Conservation (phyloP, 2,113 vertebrate species). For the Cnemophilus loriae region DNA sequence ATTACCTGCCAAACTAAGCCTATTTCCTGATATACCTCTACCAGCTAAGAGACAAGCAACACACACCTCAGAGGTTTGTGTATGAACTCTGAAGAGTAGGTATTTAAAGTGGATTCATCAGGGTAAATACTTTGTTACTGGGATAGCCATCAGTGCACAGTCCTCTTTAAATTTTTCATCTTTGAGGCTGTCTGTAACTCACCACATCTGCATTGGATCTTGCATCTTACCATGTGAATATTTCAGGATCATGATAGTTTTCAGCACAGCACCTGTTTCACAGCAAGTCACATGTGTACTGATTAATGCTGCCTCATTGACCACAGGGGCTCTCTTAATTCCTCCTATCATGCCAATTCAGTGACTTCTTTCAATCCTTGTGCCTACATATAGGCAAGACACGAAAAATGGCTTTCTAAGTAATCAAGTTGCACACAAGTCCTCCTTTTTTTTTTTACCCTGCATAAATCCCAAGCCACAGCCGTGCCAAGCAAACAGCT, state of each 20-base stretch:
- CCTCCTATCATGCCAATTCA: background rate
- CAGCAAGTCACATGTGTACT: background rate
- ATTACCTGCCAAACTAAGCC: conserved; percentile 22
- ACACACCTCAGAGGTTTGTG: background rate
- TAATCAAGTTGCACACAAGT: background rate
- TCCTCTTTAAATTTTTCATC: background rate
- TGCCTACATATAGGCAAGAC: background rate
- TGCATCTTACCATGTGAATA: background rate
- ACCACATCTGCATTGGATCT: background rate
- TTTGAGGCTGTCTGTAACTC: background rate
- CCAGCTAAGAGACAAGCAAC: background rate
- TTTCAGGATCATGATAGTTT: background rate
- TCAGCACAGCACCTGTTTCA: background rate
- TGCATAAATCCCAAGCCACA: background rate
- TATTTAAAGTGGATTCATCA: background rate
- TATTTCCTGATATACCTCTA: background rate
- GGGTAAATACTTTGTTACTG: background rate
- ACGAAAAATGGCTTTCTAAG: background rate
- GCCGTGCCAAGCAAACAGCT: background rate
- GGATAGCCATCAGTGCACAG: background rate
- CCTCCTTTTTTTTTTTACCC: background rate
- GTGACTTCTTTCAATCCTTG: background rate
- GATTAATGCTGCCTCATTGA: background rate
- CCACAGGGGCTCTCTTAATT: background rate
- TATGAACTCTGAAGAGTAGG: background rate